Percentiles rank a stretch among this genome's conserved stretches.
Conservation (phyloP, 2,113 vertebrate species). For the Pachypanchax playfairii region DNA sequence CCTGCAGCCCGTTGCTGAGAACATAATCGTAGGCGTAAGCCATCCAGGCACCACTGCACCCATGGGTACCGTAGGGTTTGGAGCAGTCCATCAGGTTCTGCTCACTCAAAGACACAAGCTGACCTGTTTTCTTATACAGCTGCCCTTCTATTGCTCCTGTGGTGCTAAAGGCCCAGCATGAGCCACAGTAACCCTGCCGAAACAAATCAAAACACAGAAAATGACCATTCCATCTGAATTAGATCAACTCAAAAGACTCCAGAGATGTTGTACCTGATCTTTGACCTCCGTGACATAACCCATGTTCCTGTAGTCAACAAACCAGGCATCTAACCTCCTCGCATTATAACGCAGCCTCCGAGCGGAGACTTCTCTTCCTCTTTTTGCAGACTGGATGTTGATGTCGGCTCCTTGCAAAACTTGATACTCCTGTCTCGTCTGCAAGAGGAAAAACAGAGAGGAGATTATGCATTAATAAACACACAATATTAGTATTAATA, state of each 20-base stretch:
- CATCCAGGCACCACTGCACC: conserved; percentile 83
- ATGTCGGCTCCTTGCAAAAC: conserved; percentile 73
- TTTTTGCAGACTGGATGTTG: conserved; percentile 43
- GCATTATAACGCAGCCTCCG: conserved; percentile 62
- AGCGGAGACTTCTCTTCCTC: conserved; percentile 58
- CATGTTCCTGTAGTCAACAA: conserved; percentile 75
- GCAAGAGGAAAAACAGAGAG: neutral
- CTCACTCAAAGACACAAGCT: conserved; percentile 79
- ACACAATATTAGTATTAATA: too few relatives aligned
- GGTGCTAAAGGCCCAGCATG: conserved; percentile 85
- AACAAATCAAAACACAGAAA: conserved; percentile 3
- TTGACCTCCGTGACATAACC: conserved; percentile 81
- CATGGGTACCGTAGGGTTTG: conserved; percentile 75
- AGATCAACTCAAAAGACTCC: neutral
- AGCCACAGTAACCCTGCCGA: conserved; percentile 80
- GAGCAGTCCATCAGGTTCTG: conserved; percentile 84
- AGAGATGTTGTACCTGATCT: conserved; percentile 72
- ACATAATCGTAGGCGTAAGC: conserved; percentile 81
- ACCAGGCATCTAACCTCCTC: conserved; percentile 31
- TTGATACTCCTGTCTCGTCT: conserved; percentile 74
- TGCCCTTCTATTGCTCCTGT: conserved; percentile 83
- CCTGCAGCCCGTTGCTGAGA: conserved; percentile 73
- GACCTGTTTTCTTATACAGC: conserved; percentile 76
- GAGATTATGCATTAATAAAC: too few relatives aligned
- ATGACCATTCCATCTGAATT: neutral